Conservation (phyloP, 2,113 vertebrate species). For the Halichoerus grypus region DNA sequence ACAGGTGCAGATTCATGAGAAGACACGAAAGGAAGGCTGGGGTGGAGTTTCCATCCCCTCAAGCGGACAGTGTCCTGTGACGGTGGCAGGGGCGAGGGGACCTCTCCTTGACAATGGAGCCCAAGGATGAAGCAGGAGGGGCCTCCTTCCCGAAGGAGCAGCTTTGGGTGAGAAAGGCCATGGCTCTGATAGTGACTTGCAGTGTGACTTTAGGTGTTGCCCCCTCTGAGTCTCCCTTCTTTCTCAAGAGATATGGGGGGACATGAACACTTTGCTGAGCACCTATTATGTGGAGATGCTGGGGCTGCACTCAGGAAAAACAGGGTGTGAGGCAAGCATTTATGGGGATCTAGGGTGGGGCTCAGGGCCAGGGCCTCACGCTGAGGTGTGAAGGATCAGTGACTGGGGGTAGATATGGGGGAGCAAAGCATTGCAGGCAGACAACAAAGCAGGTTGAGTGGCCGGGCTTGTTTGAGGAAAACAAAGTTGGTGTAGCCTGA, state of each 20-base stretch:
- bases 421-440: background rate
- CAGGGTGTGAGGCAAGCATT: background rate
- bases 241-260: background rate
- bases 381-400: background rate
- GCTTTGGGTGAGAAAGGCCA: background rate
- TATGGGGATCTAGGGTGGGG: background rate
- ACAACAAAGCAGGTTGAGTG: background rate
- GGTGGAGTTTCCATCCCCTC: too few species aligned
- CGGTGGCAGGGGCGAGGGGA: accelerated
- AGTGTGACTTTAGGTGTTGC: accelerated
- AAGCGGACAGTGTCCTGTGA: background rate
- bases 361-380: background rate
- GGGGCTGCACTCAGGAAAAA: background rate
- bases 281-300: background rate
- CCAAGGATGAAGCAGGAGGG: background rate
- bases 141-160: background rate
- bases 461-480: background rate
- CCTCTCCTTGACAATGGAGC: accelerated
- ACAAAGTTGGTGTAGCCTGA: background rate
- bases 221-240: background rate
- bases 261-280: background rate
- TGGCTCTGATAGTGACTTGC: background rate
- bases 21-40: accelerated
- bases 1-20: too few species aligned
- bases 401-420: background rate